Conservation (phyloP, 2,888 invertebrate species). For the Thelaira solivaga region DNA sequence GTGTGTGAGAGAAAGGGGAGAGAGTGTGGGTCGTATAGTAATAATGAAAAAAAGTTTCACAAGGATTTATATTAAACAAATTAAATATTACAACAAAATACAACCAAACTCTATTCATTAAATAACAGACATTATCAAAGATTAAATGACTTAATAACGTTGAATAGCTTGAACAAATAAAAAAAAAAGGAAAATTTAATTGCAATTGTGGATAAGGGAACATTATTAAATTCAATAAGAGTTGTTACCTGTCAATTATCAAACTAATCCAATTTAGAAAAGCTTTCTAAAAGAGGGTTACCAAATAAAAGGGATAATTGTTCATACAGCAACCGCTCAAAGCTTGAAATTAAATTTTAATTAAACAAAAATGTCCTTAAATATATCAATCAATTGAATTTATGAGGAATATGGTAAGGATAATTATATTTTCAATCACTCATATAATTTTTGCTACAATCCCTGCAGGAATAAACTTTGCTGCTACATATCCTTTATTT, state of each 20-base stretch:
- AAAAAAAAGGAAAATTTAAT: not conserved
- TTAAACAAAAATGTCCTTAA: too few species aligned
- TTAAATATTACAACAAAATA: slow-evolving; percentile 41
- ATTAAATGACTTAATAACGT: slow-evolving; percentile 24
- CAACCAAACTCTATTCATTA: slow-evolving; percentile 41
- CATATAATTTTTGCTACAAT: too few species aligned
- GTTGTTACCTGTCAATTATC: slow-evolving; percentile 29
- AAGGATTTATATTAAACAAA: slow-evolving; percentile 53
- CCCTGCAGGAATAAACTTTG: too few species aligned
- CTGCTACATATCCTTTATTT: too few species aligned
- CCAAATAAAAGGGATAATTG: not conserved
- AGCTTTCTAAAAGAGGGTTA: not conserved
- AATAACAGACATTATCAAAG: slow-evolving; percentile 17
- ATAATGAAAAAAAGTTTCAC: slow-evolving; percentile 28
- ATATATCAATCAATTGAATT: too few species aligned
- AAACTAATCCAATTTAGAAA: slow-evolving; percentile 25
- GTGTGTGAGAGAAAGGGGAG: slow-evolving; percentile 16
- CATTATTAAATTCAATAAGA: slow-evolving; percentile 29
- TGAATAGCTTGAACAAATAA: not conserved
- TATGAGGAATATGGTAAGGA: too few species aligned
- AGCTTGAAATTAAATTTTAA: too few species aligned
- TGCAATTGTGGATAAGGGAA: not conserved
- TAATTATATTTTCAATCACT: too few species aligned
- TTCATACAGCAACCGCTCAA: too few species aligned
- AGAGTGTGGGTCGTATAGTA: slow-evolving; percentile 7